Conservation (phyloP, 1,140 invertebrate genomes). For the Trinorchestia longiramus region DNA sequence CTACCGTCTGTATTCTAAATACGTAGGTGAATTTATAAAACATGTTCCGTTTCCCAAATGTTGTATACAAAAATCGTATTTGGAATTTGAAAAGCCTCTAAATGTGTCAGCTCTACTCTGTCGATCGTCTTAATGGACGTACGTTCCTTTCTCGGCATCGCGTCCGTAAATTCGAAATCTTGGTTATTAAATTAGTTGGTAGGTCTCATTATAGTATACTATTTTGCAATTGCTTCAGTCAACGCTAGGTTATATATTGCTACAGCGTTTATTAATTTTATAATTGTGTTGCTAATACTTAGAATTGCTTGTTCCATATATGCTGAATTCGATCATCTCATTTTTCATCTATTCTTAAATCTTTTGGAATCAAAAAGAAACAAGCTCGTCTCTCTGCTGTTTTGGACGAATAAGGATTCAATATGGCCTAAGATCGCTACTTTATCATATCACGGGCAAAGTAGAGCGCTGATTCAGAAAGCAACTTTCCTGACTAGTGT, state of each 20-base stretch:
- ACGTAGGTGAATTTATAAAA: not conserved
- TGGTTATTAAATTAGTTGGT: not conserved
- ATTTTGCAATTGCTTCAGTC: conserved; percentile 1
- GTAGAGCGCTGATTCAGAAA: not conserved
- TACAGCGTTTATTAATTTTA: not conserved
- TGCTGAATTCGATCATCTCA: not conserved
- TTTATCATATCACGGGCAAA: not conserved
- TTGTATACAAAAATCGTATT: not conserved
- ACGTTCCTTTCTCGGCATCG: not conserved
- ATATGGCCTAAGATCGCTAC: not conserved
- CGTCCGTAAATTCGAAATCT: not conserved
- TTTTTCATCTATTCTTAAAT: not conserved
- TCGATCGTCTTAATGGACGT: not conserved
- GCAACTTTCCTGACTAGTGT: not conserved
- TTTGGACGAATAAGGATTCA: not conserved
- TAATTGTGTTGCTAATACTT: not conserved
- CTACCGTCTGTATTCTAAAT: not conserved
- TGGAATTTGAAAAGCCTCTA: not conserved
- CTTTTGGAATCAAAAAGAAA: not conserved
- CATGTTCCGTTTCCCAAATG: not conserved
- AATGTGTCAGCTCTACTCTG: not conserved
- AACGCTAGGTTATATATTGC: not conserved
- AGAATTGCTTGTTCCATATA: not conserved
- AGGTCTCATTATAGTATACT: not conserved
- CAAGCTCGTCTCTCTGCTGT: not conserved